Conservation (phyloP, 1,140 invertebrate species). For the Bombus fervidus region DNA sequence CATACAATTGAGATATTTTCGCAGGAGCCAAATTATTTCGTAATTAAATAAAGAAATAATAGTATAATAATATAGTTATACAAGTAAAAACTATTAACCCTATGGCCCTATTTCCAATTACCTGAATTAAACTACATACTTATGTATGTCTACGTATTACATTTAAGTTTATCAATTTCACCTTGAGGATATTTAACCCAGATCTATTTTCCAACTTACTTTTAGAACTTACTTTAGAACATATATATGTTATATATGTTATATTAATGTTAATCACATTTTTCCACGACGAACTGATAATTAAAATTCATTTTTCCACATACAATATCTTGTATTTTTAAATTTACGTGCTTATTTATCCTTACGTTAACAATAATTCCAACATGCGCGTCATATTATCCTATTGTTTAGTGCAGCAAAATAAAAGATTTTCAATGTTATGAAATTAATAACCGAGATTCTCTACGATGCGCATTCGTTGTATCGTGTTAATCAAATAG, state of each 20-base stretch:
- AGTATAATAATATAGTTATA: not conserved
- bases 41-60: not conserved
- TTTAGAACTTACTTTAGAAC: too few relatives aligned
- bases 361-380: not conserved
- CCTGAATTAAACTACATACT: not conserved
- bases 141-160: too few relatives aligned
- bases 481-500: too few relatives aligned
- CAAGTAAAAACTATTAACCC: not conserved
- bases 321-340: not conserved
- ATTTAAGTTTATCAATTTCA: conserved; percentile 31
- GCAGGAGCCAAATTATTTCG: not conserved
- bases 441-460: not conserved
- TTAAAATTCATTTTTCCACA: not conserved
- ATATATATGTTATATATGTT: too few relatives aligned
- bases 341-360: not conserved
- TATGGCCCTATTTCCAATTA: conserved; percentile 23
- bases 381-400: not conserved
- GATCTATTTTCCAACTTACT: too few relatives aligned
- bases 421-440: not conserved
- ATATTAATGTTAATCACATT: not conserved
- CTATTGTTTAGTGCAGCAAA: too few relatives aligned
- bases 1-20: not conserved
- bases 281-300: not conserved
- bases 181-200: conserved; percentile 19
- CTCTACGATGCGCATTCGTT: too few relatives aligned